phyloP scores from a whole-genome alignment of 2,797 vertebrate species.

The Myripristis jacobus region DNA sequence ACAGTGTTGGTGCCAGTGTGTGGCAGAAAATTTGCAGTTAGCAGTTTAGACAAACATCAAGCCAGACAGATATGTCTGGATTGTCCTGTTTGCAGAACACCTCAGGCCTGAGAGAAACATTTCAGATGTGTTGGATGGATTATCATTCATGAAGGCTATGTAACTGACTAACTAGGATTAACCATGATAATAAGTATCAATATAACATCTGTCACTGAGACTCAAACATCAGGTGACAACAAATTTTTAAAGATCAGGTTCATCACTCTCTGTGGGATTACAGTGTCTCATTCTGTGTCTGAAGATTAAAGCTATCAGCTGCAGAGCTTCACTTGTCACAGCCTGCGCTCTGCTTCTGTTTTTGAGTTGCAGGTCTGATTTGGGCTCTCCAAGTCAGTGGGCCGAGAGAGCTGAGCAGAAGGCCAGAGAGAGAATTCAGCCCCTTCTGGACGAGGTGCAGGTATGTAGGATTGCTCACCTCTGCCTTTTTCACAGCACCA shows the following conservation, averaged over 20 bases:
- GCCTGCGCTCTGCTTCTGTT: conserved; percentile 53
- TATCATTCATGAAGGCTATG: background rate
- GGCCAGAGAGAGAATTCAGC: conserved; percentile 77
- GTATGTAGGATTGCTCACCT: conserved; percentile 70
- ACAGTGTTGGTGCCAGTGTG: background rate
- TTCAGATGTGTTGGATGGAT: background rate
- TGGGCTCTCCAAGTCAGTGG: conserved; percentile 75
- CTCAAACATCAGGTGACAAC: background rate
- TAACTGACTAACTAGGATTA: no score
- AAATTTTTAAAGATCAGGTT: background rate
- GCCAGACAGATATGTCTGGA: background rate
- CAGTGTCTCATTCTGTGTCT: background rate
- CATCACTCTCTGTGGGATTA: background rate
- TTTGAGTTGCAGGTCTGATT: conserved; percentile 75
- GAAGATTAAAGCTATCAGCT: conserved; percentile 20
- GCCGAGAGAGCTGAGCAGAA: conserved; percentile 79
- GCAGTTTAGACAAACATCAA: background rate
- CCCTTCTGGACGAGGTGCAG: conserved; percentile 81
- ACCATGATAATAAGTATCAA: no score
- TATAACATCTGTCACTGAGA: background rate
- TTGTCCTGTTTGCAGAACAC: background rate
- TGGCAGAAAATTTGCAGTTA: background rate
- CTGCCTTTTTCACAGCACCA: background rate
- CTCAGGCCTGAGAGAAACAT: conserved; percentile 6
- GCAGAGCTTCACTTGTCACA: conserved; percentile 35